Base-by-base conservation (phyloP, 2,888 invertebrate genomes). In the Eutolmus rufibarbis region DNA sequence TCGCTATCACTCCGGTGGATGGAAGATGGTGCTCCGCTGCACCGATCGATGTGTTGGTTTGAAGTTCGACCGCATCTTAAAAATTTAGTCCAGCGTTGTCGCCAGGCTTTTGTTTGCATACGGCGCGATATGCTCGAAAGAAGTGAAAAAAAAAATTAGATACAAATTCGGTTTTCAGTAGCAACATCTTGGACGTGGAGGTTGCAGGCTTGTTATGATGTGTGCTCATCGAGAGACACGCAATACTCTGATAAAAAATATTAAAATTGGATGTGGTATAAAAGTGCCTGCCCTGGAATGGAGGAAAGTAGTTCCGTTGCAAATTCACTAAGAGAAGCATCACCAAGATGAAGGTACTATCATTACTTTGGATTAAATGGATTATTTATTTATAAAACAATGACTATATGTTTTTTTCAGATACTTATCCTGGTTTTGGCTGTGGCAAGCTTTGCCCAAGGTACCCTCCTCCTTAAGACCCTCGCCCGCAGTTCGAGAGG, bases 291-390 rank as follows among this genome's bases (percentile, higher is more conserved):
- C 23, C 66, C 43, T 86, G 46, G 43, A 86, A 28, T 19, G 28
- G 43, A 43, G 28, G n/a, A 74, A 74, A 86, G n/a, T 37, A 86
- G 85, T 86, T 86, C 74, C 74, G 74, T 86, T 43, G 85, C 74
- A 74, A 86, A 74, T 86, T 86, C 46, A 86, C 46, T 74, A 86
- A 57, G 85, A 86, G 74, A 86, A 74, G 74, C 74, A 86, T 34
- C 74, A 74, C 46, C 51, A 74, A 74, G 43, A 86, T 86, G 85
- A 86, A 86, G 85, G 85, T 86, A 86, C 37, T 46, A 23, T n/a
- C 51, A 81, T 51, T 12, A 37, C 7, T 14, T 81, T 23, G 76
- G 46, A 46, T 81, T 16, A 40, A 76, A 43, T 76, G 9, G 74
- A 51, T 51, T 51, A 51, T 77, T 23, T 7, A 19, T 43, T 78